These are phyloP conservation scores for Lepus timidus DNA, from an alignment of 2,113 vertebrate genomes.

Conservation along the genomic window DNA sequence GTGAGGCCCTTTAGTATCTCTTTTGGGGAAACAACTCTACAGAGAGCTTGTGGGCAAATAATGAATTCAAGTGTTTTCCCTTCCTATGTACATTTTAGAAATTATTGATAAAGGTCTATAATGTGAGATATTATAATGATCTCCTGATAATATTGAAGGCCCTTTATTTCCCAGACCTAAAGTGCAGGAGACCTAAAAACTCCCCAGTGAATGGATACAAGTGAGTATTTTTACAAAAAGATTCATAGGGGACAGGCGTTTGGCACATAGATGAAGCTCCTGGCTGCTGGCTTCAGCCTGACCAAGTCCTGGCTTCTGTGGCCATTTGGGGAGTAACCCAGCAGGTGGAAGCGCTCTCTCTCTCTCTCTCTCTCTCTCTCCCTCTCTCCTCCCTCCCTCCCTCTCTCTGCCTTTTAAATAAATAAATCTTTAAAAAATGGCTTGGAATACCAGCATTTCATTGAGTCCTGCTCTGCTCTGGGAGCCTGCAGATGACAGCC, in stretches of 20 bases:
- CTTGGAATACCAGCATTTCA: no score
- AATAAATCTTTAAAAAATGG: no score
- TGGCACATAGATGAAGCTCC: no score
- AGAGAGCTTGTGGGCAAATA: not conserved
- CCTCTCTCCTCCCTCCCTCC: no score
- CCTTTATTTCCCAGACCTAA: not conserved
- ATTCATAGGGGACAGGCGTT: not conserved
- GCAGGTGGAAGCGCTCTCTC: no score
- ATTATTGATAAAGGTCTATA: not conserved
- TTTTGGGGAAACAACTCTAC: not conserved
- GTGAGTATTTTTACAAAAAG: not conserved
- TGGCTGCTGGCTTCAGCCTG: no score
- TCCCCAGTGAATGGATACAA: not conserved
- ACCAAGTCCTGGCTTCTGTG: no score
- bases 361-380: no score
- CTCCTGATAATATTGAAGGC: not conserved
- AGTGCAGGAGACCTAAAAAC: not conserved
- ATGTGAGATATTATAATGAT: not conserved
- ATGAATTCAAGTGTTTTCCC: not conserved
- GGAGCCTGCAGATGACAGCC: no score
- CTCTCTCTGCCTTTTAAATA: no score
- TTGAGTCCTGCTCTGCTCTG: no score
- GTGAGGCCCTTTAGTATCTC: not conserved
- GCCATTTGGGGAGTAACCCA: no score
- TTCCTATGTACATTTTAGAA: not conserved